Evolutionary conservation across 2,113 vertebrate genomes (phyloP).

Genomic region (Esox niger): DNA sequence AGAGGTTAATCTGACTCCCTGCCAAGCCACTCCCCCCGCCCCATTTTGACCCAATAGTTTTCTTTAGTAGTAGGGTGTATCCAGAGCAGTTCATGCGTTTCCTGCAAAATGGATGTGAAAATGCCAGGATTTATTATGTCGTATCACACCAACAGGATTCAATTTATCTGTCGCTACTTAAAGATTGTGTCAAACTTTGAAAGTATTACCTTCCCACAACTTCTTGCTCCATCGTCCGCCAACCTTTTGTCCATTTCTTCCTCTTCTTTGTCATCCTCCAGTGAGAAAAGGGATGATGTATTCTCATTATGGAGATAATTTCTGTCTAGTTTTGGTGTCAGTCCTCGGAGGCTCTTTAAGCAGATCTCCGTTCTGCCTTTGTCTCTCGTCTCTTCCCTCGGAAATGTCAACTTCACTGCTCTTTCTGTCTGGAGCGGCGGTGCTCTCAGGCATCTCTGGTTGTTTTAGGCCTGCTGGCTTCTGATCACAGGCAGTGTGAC

Average conservation of each 20-base stretch:
- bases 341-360: slow-evolving; percentile 26
- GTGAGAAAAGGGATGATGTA: neutral
- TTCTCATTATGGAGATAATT: slow-evolving; percentile 7
- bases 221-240: neutral
- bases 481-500: slow-evolving; percentile 47
- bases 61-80: neutral
- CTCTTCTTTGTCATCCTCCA: neutral
- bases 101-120: neutral
- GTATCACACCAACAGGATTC: neutral
- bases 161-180: neutral
- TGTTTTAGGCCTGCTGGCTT: slow-evolving; percentile 45
- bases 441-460: slow-evolving; percentile 21
- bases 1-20: neutral
- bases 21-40: neutral
- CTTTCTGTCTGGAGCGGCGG: slow-evolving; percentile 22
- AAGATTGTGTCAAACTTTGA: neutral
- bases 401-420: slow-evolving; percentile 38
- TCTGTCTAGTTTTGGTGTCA: neutral
- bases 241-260: neutral
- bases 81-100: neutral
- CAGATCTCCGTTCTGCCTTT: neutral
- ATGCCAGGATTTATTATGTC: neutral
- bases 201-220: neutral
- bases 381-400: slow-evolving; percentile 1
- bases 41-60: neutral